Base-by-base conservation (phyloP, 1,140 invertebrate species). In the Drosophila parvula region DNA sequence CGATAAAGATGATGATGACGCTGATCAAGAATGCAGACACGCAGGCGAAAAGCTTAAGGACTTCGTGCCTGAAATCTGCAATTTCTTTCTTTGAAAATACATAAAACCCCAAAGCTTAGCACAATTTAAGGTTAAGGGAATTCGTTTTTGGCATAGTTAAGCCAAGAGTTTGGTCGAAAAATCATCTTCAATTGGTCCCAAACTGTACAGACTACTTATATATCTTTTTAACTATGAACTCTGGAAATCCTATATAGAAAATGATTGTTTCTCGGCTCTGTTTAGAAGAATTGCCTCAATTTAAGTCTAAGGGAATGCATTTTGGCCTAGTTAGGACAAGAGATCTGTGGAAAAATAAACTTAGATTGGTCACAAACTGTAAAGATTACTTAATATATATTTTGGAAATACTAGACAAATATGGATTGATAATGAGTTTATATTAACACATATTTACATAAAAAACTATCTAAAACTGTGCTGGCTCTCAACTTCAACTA, bases 1-100 rank as follows among this genome's bases (percentile, higher is more conserved):
- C 32, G 63, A 55, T 55, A 47, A 32, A 44, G 62, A 36, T 69
- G 63, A 69, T 50, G 47, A 32, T 68, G 65, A 69, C 27, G 62
- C 38, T 68, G 45, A 65, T 65, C 63, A 68, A 6, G 47, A 69
- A 68, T 69, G 63, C 65, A 69, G 45, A 41, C 62, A 55, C 47
- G 44, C 63, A 38, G 16, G 58, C 32, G 32, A 38, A 62, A 58
- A 65, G 63, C 63, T 63, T 65, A 65, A 62, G 63, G 45, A 65
- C 62, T 65, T 65, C 63, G 63, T 65, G 63, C 57, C 58, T 47
- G 36, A 65, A 65, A 18, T 65, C 41, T 38, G 43, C 22, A 38
- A 38, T 62, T 65, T 65, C 10, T 34, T 36, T 7, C 8, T 14
- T 14, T 18, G 6, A 41, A 60, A 27, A 32, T 27, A 36, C 18